Base-by-base conservation (phyloP, 2,797 vertebrate species). In the Pipistrellus pygmaeus region DNA sequence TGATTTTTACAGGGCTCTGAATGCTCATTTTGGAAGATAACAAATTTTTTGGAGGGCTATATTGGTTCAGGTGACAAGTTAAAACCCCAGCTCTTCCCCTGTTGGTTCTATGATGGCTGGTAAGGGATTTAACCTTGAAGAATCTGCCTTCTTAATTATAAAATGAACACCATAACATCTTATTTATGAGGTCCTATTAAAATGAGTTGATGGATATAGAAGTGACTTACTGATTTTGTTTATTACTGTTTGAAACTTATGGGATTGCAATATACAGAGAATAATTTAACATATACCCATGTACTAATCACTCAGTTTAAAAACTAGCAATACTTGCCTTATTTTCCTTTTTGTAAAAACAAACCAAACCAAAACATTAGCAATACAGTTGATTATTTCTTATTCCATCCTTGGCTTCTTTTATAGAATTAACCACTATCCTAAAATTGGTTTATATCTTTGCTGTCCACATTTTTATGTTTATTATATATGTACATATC, bases 11-110 rank as follows among this genome's bases (percentile, higher is more conserved):
- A 90, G 12, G 76, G 55, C 27, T 88, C 46, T 69, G 46, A 71
- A 80, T 77, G 25, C 76, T n/a, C 44, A 85, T 86, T 82, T 95
- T 93, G 35, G 20, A 86, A 95, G 86, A 23, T 83, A 60, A 92
- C 21, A 3, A 46, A 21, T 53, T 90, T 91, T 91, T 85, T 57
- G 32, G 62, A 81, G 46, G 78, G 78, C 25, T 8, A 41, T 83
- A 21, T 71, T 88, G 53, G 88, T 71, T 75, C 3, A 81, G 41
- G 8, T 83, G 69, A 88, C 30, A 86, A 73, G 3, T 0, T 85
- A 83, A 32, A 71, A 88, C 51, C 2, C 41, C 6, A 27, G 1
- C 55, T 94, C 62, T 51, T 73, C 9, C 41, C 32, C 18, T 51
- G 8, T 55, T 81, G 84, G 2, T 27, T 87, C 53, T 81, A 35